These are phyloP conservation scores for Pseudomyrmex sp. DNA, from an alignment of 1,140 invertebrate genomes.

Conservation along the genomic window DNA sequence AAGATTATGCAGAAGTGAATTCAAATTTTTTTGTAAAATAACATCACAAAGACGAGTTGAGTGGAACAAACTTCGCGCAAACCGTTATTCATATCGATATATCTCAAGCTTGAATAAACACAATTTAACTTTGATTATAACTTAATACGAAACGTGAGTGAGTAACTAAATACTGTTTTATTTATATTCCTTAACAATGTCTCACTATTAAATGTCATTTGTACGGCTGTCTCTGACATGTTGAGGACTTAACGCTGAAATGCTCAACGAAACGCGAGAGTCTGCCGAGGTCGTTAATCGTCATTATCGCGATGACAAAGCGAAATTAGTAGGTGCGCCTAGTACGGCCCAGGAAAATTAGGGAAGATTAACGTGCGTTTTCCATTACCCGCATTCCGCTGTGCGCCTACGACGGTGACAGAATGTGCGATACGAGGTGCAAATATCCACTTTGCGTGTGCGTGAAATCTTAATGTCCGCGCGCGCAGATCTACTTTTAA, in stretches of 20 bases:
- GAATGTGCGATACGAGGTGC: conserved; percentile 48
- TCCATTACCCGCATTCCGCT: conserved; percentile 40
- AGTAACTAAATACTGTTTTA: background rate
- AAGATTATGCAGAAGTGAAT: background rate
- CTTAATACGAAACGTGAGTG: conserved; percentile 37
- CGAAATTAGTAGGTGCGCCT: conserved; percentile 32
- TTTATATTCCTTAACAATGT: conserved; percentile 1
- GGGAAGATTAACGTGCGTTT: conserved; percentile 55
- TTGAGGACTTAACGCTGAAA: conserved; percentile 21
- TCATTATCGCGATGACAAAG: conserved; percentile 35
- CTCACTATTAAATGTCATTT: background rate
- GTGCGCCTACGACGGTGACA: background rate
- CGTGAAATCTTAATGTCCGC: conserved; percentile 45
- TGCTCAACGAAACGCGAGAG: conserved; percentile 24
- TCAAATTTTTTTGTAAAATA: background rate
- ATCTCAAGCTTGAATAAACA: conserved; percentile 30
- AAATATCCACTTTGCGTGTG: conserved; percentile 45
- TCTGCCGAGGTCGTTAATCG: conserved; percentile 10
- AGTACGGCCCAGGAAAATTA: conserved; percentile 47
- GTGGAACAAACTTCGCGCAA: background rate
- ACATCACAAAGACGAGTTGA: background rate
- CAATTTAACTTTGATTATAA: conserved; percentile 12
- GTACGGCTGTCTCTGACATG: background rate
- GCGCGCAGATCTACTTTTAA: conserved; percentile 52
- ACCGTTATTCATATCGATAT: background rate